Evolutionary conservation across 1,140 invertebrate genomes (phyloP).

Genomic region (Drosophila sulfurigaster): DNA sequence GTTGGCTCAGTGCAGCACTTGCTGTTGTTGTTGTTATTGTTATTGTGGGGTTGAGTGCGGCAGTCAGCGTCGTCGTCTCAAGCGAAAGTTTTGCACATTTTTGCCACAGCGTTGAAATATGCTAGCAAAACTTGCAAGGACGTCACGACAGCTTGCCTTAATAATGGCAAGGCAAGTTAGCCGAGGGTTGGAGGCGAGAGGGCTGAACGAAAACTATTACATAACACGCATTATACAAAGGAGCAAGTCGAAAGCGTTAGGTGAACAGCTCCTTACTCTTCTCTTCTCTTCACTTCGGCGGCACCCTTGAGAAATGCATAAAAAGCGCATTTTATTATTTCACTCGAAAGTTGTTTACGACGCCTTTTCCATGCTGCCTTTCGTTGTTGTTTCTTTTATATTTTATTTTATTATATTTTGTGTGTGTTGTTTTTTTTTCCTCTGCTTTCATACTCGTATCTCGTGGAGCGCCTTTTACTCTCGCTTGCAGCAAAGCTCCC

Average conservation of each 20-base stretch:
- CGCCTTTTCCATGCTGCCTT: conserved; percentile 35
- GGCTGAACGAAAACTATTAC: conserved; percentile 64
- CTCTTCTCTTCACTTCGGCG: background rate
- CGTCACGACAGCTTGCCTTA: conserved; percentile 73
- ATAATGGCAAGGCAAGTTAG: conserved; percentile 29
- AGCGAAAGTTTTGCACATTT: conserved; percentile 65
- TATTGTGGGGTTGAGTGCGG: conserved; percentile 53
- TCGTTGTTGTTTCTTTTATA: conserved; percentile 4
- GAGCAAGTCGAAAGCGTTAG: conserved; percentile 27
- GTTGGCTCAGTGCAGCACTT: conserved; percentile 20
- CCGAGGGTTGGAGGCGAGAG: background rate
- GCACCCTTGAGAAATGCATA: conserved; percentile 61
- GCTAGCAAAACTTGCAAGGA: conserved; percentile 69
- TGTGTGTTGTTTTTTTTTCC: background rate
- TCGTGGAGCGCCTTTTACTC: conserved; percentile 26
- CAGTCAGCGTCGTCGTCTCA: conserved; percentile 45
- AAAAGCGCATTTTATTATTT: conserved; percentile 81
- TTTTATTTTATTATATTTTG: conserved; percentile 19
- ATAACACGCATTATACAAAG: conserved; percentile 71
- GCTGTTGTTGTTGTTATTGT: conserved; percentile 16
- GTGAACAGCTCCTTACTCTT: background rate
- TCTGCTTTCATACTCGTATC: conserved; percentile 13
- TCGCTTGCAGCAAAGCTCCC: conserved; percentile 9
- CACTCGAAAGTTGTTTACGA: conserved; percentile 79
- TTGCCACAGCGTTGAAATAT: conserved; percentile 65